Percentiles rank a stretch among this genome's conserved stretches.
Conservation (phyloP, 1,140 invertebrate species). For the Helicoverpa armigera region DNA sequence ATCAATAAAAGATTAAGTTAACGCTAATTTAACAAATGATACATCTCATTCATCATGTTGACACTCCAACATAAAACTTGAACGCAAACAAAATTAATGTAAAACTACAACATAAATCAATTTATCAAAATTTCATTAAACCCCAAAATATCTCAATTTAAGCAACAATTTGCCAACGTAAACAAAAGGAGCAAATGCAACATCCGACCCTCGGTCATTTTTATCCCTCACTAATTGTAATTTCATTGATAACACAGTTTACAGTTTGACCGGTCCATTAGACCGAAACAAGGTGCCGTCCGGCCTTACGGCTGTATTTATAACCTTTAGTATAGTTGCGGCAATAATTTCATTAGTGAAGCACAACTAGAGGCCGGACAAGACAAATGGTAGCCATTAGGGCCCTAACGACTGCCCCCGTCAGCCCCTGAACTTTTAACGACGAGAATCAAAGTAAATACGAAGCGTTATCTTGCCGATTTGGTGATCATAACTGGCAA, state of each 20-base stretch:
- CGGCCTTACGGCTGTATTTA: slow-evolving; percentile 84
- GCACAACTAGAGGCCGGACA: slow-evolving; percentile 85
- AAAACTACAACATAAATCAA: slow-evolving; percentile 8
- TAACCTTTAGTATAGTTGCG: slow-evolving; percentile 86
- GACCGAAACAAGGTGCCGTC: slow-evolving; percentile 84
- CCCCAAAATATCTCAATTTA: slow-evolving; percentile 14
- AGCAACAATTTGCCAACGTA: slow-evolving; percentile 55
- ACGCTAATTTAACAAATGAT: too few species aligned
- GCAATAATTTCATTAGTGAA: slow-evolving; percentile 86
- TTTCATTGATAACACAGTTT: slow-evolving; percentile 87
- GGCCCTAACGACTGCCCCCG: slow-evolving; percentile 84
- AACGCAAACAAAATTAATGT: not conserved
- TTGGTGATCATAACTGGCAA: slow-evolving; percentile 80
- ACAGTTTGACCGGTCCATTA: slow-evolving; percentile 87
- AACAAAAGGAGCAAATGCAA: slow-evolving; percentile 69
- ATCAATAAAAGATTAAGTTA: too few species aligned
- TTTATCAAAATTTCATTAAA: slow-evolving; percentile 35
- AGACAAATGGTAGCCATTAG: slow-evolving; percentile 85
- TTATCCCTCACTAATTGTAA: slow-evolving; percentile 85
- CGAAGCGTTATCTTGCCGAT: slow-evolving; percentile 83
- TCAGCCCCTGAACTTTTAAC: slow-evolving; percentile 84
- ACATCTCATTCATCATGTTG: too few species aligned
- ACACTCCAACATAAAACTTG: too few species aligned
- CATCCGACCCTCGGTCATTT: slow-evolving; percentile 77
- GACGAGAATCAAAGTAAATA: slow-evolving; percentile 86